phyloP scores from a whole-genome alignment of 2,888 invertebrate genomes.

The Apocheima hispidaria region DNA sequence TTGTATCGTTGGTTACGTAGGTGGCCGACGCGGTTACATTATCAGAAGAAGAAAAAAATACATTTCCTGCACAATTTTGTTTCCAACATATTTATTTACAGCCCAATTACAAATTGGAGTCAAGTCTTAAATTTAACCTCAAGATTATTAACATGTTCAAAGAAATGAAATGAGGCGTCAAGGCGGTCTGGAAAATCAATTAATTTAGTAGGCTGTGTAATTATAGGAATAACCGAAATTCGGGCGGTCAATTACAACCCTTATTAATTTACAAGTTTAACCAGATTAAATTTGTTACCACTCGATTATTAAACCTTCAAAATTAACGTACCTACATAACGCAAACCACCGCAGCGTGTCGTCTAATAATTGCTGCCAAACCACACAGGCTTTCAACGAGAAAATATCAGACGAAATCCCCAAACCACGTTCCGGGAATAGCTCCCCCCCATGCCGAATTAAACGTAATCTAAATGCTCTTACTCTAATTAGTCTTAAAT shows the following conservation, averaged over 20 bases:
- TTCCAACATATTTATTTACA: not conserved
- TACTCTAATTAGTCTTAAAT: slow-evolving; percentile 36
- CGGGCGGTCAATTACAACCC: slow-evolving; percentile 21
- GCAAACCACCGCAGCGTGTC: slow-evolving; percentile 29
- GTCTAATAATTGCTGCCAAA: slow-evolving; percentile 34
- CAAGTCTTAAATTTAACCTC: slow-evolving; percentile 2
- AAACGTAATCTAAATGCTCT: slow-evolving; percentile 46
- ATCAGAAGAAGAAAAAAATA: too few relatives aligned
- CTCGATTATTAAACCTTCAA: slow-evolving; percentile 43
- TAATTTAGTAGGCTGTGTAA: slow-evolving; percentile 12
- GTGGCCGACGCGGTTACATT: too few relatives aligned
- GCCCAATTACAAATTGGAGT: not conserved
- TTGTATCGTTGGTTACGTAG: too few relatives aligned
- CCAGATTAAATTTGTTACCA: slow-evolving; percentile 34
- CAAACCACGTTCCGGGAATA: slow-evolving; percentile 35
- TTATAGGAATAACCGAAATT: slow-evolving; percentile 3
- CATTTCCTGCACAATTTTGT: not conserved
- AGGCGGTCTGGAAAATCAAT: slow-evolving; percentile 14
- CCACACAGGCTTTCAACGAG: slow-evolving; percentile 28
- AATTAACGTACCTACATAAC: slow-evolving; percentile 39
- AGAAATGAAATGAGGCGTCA: slow-evolving; percentile 7
- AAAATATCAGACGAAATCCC: slow-evolving; percentile 33
- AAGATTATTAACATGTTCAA: not conserved
- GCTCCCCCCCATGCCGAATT: slow-evolving; percentile 33
- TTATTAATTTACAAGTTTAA: slow-evolving; percentile 26